Conservation (phyloP, 2,797 vertebrate genomes). For the Gymnopithys bicolor region DNA sequence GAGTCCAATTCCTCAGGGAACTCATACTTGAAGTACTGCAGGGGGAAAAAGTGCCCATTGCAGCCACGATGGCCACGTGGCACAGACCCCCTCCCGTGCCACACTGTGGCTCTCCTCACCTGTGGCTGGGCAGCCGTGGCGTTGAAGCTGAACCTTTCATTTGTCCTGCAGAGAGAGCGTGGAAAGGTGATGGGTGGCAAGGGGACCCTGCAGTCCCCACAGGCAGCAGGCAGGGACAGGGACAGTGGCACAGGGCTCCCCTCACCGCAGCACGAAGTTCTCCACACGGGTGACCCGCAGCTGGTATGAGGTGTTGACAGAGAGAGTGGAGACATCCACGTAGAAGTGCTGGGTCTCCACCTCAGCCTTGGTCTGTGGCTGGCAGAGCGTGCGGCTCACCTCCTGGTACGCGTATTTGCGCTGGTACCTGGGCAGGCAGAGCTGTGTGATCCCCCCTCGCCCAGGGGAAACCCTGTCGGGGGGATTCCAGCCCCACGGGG, state of each 20-base stretch:
- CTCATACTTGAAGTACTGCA: constrained; percentile 93
- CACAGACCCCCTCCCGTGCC: not conserved
- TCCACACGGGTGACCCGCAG: constrained; percentile 90
- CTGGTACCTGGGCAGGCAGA: constrained; percentile 83
- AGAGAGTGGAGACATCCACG: constrained; percentile 93
- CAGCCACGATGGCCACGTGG: rapidly evolving
- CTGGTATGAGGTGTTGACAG: constrained; percentile 85
- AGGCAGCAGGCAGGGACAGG: not conserved
- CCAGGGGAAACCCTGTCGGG: rapidly evolving
- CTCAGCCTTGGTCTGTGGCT: constrained; percentile 85
- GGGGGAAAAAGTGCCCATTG: not conserved
- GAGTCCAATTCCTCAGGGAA: constrained; percentile 91
- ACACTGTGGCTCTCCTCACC: constrained; percentile 71
- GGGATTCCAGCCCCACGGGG: not conserved
- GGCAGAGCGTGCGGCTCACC: constrained; percentile 92
- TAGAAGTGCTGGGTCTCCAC: constrained; percentile 92
- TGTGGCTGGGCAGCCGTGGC: constrained; percentile 96
- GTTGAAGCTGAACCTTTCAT: constrained; percentile 88
- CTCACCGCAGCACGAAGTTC: constrained; percentile 91
- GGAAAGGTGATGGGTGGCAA: rapidly evolving
- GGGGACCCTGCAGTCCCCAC: not conserved
- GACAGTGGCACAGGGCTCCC: rapidly evolving
- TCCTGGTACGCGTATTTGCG: constrained; percentile 94
- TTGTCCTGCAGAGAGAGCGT: constrained; percentile 79
- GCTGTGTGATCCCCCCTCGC: not conserved